These are phyloP conservation scores for Drosophila triauraria DNA, from an alignment of 1,140 invertebrate genomes.

Conservation along the genomic window DNA sequence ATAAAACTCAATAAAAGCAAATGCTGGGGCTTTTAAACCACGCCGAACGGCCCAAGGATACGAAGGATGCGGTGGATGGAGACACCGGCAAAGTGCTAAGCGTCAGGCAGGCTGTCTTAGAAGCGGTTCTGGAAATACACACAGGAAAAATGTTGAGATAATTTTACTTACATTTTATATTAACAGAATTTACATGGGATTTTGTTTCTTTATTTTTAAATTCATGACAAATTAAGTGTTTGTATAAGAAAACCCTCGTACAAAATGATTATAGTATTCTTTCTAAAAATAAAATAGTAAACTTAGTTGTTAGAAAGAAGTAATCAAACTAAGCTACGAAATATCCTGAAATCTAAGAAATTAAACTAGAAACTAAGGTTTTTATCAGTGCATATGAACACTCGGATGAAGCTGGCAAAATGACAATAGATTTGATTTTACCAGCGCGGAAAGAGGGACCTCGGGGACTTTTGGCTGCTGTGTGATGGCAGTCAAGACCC, in stretches of 20 bases:
- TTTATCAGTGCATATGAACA: slow-evolving; percentile 12
- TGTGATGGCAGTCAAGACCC: slow-evolving; percentile 64
- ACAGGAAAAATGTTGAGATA: neutral
- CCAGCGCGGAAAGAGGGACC: slow-evolving; percentile 39
- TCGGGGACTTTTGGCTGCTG: slow-evolving; percentile 43
- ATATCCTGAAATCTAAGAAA: neutral
- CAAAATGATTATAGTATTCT: neutral
- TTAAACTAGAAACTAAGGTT: neutral
- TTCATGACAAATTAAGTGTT: too few species aligned
- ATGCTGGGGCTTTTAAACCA: slow-evolving; percentile 77
- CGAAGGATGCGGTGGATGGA: slow-evolving; percentile 34
- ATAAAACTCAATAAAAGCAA: slow-evolving; percentile 83
- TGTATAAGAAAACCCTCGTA: too few species aligned
- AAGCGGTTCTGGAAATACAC: slow-evolving; percentile 11
- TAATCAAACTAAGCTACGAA: too few species aligned
- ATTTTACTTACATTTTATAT: neutral
- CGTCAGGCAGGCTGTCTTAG: slow-evolving; percentile 25
- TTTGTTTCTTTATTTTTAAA: neutral
- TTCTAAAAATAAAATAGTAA: too few species aligned
- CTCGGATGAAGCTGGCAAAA: slow-evolving; percentile 67
- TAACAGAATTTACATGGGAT: neutral
- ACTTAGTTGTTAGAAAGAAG: too few species aligned
- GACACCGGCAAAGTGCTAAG: slow-evolving; percentile 72
- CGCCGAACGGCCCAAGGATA: slow-evolving; percentile 54
- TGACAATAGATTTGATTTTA: slow-evolving; percentile 83